These are phyloP conservation scores for Helarctos malayanus DNA, from an alignment of 2,797 vertebrate genomes.

Conservation along the genomic window DNA sequence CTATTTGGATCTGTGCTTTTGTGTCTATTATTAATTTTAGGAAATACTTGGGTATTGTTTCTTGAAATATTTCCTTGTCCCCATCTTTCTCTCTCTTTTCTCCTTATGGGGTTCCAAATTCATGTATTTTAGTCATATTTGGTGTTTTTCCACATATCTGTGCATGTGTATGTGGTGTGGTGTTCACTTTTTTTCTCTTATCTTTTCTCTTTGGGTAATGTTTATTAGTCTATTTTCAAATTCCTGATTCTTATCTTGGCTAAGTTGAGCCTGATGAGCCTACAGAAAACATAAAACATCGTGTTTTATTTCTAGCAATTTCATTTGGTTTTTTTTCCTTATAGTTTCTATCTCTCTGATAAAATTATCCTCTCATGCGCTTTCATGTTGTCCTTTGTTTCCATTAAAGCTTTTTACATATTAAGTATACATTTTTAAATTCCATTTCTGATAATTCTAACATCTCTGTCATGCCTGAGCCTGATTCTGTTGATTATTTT, in stretches of 20 bases:
- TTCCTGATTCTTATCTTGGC: not conserved
- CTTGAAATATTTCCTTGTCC: not conserved
- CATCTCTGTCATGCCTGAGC: not conserved
- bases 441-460: not conserved
- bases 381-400: not conserved
- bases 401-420: not conserved
- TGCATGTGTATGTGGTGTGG: not conserved
- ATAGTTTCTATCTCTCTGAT: not conserved
- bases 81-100: not conserved
- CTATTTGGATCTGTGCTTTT: not conserved
- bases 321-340: not conserved
- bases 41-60: not conserved
- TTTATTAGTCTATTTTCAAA: not conserved
- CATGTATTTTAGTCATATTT: not conserved
- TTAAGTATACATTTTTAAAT: not conserved
- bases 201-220: not conserved
- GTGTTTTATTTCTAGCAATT: not conserved
- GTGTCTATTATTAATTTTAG: not conserved
- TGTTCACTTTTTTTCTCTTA: not conserved
- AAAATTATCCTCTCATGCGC: not conserved
- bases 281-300: not conserved
- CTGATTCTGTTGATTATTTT: not conserved
- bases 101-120: not conserved
- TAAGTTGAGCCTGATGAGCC: not conserved
- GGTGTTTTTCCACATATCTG: not conserved